Percentiles rank a stretch among this genome's conserved stretches.
Evolutionary conservation across 2,888 invertebrate genomes (phyloP).

Genomic region (Caenorhabditis sp.): DNA sequence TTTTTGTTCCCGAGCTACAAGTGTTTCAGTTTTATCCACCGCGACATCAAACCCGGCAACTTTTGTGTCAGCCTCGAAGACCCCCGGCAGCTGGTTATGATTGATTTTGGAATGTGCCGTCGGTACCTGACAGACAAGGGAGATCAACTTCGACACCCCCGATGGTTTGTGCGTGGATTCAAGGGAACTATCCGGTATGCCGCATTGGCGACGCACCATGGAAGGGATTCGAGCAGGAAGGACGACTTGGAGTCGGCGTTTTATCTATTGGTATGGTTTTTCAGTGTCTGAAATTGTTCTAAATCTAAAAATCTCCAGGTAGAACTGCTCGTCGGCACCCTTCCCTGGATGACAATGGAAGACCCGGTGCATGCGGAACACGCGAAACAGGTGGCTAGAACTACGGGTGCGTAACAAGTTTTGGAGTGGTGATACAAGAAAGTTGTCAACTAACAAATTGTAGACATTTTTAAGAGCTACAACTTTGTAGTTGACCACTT

Average conservation of each 20-base stretch:
- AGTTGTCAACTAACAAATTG: too few species aligned
- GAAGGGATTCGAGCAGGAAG: constrained; percentile 72
- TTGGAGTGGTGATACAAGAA: background rate
- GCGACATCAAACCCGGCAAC: constrained; percentile 76
- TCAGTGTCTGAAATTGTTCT: background rate
- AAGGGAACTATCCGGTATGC: constrained; percentile 69
- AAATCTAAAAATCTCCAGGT: constrained; percentile 58
- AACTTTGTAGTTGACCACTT: too few species aligned
- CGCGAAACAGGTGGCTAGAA: constrained; percentile 56
- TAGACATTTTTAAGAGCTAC: too few species aligned
- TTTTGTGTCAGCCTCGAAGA: constrained; percentile 66
- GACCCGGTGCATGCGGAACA: constrained; percentile 62
- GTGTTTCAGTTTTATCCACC: constrained; percentile 64
- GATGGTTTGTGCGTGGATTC: constrained; percentile 59
- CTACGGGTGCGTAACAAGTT: constrained; percentile 9
- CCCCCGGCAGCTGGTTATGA: constrained; percentile 65
- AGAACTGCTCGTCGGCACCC: constrained; percentile 72
- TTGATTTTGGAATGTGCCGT: constrained; percentile 76
- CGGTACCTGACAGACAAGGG: constrained; percentile 41
- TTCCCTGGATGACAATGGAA: constrained; percentile 73
- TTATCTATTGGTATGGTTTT: constrained; percentile 64
- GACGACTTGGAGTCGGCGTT: constrained; percentile 78
- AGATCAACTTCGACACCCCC: constrained; percentile 54
- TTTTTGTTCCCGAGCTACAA: too few species aligned
- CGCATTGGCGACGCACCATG: constrained; percentile 67